Evolutionary conservation across 2,888 invertebrate species (phyloP).

Genomic region (Ophonus ardosiacus): DNA sequence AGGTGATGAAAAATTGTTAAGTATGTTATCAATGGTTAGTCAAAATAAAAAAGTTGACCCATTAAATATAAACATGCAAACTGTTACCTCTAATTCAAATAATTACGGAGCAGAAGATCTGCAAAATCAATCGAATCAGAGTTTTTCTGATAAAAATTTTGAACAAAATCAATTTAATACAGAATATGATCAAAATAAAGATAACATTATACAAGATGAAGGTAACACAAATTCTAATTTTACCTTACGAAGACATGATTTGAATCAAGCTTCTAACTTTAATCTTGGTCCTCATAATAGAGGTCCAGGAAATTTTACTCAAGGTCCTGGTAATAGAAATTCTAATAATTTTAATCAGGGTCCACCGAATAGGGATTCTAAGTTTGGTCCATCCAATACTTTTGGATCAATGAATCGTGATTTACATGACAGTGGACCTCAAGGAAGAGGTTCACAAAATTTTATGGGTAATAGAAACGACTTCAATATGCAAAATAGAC

Average conservation of each 20-base stretch:
- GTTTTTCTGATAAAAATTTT: constrained; percentile 20
- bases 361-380: constrained; percentile 49
- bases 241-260: constrained; percentile 18
- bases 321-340: constrained; percentile 42
- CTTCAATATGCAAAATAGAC: constrained; percentile 50
- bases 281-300: constrained; percentile 33
- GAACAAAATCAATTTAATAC: constrained; percentile 14
- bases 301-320: constrained; percentile 31
- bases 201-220: not conserved
- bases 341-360: constrained; percentile 54
- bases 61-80: not conserved
- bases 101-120: constrained; percentile 22
- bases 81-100: not conserved
- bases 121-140: constrained; percentile 37
- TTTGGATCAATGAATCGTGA: constrained; percentile 63
- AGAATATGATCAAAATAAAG: not conserved
- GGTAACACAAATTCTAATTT: not conserved
- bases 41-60: constrained; percentile 70
- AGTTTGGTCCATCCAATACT: constrained; percentile 56
- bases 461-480: constrained; percentile 52
- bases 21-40: constrained; percentile 77
- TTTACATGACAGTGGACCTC: constrained; percentile 23
- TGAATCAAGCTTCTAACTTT: constrained; percentile 48
- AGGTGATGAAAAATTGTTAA: constrained; percentile 81
- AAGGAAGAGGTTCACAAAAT: constrained; percentile 39